A percentile compares a stretch with the other conserved stretches of the same genome.
These are phyloP conservation scores for Eupithecia tripunctaria DNA, from an alignment of 2,888 invertebrate species.

Conservation along the genomic window DNA sequence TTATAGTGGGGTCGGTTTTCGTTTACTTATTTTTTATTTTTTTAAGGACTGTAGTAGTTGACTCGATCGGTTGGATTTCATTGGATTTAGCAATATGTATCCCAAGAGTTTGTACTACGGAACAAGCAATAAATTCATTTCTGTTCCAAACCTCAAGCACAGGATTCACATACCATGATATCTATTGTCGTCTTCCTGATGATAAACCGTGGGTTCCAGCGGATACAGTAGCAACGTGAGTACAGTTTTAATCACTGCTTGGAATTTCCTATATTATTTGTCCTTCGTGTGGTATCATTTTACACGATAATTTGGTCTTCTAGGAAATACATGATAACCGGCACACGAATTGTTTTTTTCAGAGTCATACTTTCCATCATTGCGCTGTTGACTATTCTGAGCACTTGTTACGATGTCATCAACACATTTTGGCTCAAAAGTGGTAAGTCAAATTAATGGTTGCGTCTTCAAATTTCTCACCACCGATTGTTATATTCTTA, in stretches of 20 bases:
- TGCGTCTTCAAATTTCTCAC: not conserved
- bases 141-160: constrained; percentile 42
- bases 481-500: not conserved
- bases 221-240: constrained; percentile 53
- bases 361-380: constrained; percentile 55
- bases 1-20: too few species aligned
- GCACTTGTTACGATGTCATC: constrained; percentile 56
- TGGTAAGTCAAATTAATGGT: constrained; percentile 41
- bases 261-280: not conserved
- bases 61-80: constrained; percentile 23
- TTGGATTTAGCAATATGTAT: constrained; percentile 50
- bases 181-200: constrained; percentile 50
- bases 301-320: not conserved
- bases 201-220: constrained; percentile 54
- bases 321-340: not conserved
- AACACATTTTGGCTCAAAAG: constrained; percentile 45
- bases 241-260: constrained; percentile 10
- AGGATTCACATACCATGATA: constrained; percentile 45
- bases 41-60: not conserved
- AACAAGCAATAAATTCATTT: constrained; percentile 45
- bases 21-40: too few species aligned
- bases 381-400: constrained; percentile 57
- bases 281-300: not conserved
- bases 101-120: constrained; percentile 52
- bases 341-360: constrained; percentile 35